phyloP scores from a whole-genome alignment of 2,888 invertebrate genomes.

The Ochropleura plecta region DNA sequence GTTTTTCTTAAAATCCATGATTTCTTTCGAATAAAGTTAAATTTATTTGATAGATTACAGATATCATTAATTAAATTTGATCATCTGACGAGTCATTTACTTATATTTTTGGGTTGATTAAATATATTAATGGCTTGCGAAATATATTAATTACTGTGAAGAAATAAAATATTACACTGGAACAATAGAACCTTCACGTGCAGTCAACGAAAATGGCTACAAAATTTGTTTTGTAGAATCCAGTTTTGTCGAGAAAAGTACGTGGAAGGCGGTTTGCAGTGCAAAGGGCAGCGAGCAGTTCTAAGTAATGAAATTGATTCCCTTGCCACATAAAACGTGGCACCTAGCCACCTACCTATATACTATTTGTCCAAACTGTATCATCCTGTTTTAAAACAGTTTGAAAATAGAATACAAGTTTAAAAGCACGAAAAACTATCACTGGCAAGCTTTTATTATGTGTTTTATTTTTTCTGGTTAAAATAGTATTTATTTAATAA shows the following conservation, averaged over 20 bases:
- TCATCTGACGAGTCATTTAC: too few relatives aligned
- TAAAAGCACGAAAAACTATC: background rate
- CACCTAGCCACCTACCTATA: background rate
- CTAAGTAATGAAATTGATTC: slow-evolving; percentile 29
- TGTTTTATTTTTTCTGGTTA: background rate
- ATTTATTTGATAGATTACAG: background rate
- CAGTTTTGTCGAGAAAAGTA: background rate
- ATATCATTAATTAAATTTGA: too few relatives aligned
- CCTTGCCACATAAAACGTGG: background rate
- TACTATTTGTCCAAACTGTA: background rate
- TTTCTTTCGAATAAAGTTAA: too few relatives aligned
- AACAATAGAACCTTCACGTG: background rate
- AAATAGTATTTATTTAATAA: background rate
- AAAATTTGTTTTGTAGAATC: background rate
- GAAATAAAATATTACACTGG: background rate
- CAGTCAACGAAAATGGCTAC: background rate
- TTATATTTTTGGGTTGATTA: background rate
- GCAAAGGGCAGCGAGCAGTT: slow-evolving; percentile 18
- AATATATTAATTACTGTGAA: too few relatives aligned
- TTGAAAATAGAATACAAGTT: too few relatives aligned
- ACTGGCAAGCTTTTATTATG: background rate
- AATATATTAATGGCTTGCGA: background rate
- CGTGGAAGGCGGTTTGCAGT: slow-evolving; percentile 13
- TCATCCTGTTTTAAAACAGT: background rate
- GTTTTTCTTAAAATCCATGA: too few relatives aligned